Evolutionary conservation across 1,140 invertebrate genomes (phyloP), one percentile per base, ranked within the genome.

Genomic region (Latrodectus geometricus): DNA sequence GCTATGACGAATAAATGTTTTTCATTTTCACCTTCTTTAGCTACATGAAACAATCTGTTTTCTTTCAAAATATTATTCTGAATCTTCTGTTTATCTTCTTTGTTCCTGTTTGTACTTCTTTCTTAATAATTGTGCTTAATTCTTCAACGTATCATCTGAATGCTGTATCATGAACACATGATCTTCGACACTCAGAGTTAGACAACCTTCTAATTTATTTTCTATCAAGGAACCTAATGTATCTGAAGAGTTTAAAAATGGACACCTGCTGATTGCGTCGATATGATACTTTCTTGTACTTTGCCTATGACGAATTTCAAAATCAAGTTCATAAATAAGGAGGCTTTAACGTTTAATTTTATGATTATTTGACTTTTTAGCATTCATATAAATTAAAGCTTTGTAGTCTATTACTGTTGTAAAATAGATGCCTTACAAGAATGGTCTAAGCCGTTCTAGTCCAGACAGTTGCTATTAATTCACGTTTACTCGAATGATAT

Each of bases 141-240:
- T 5, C 35, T 35, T 35, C 35, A 35, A 35, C 35, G 35, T 5
- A 35, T 35, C 35, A 35, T 35, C 35, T 35, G 5, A 35, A 35
- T 35, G 35, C 8, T 82, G 48, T 8, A 76, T 82, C 9, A 81
- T 9, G 0, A 72, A 9, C 4, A 74, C 15, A 61, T 73, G 21
- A 11, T 70, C 50, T 23, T 82, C 50, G 5, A 79, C 70, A 0
- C 4, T 74, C n/a, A 81, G 35, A 0, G 48, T 74, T 4, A 74
- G 17, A n/a, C 54, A 68, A n/a, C 73, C 54, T 69, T 87, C 78
- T 54, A 76, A 49, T 0, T 80, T 74, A 8, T 50, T 72, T 73
- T 74, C 69, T 35, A 49, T 73, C 3, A 74, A 12, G 3, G 8
- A n/a, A 17, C 0, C 8, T 21, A 65, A 2, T 4, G 21, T 70